A percentile compares a stretch with the other conserved stretches of the same genome.
Conservation (phyloP, 2,888 invertebrate species). For the Boloria selene region DNA sequence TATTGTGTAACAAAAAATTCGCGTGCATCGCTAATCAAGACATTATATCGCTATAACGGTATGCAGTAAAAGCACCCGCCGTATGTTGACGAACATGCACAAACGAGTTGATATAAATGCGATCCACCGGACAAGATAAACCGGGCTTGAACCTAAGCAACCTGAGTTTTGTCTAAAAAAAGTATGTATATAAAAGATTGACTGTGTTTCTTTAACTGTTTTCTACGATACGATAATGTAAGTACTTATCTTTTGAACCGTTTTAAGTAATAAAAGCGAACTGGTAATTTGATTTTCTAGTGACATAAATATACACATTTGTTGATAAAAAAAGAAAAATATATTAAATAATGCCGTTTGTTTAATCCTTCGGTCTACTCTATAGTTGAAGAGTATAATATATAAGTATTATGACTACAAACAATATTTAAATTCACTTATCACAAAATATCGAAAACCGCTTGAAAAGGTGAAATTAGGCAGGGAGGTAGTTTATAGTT, state of each 20-base stretch:
- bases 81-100: constrained; percentile 36
- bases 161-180: constrained; percentile 21
- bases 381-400: too few relatives aligned
- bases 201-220: not conserved
- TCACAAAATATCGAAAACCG: too few relatives aligned
- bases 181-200: constrained; percentile 2
- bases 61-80: constrained; percentile 31
- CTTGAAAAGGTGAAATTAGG: too few relatives aligned
- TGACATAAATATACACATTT: too few relatives aligned
- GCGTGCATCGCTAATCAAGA: constrained; percentile 30
- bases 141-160: constrained; percentile 28
- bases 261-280: too few relatives aligned
- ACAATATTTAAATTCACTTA: too few relatives aligned
- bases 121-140: constrained; percentile 36
- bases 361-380: too few relatives aligned
- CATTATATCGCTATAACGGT: constrained; percentile 37
- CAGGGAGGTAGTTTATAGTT: too few relatives aligned
- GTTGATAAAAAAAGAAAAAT: too few relatives aligned
- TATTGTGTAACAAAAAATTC: constrained; percentile 17
- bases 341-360: too few relatives aligned
- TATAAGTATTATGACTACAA: too few relatives aligned
- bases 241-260: not conserved
- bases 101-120: constrained; percentile 41
- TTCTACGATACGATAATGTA: not conserved
- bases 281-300: too few relatives aligned